phyloP scores from a whole-genome alignment of 2,113 vertebrate genomes.

The Indri indri region DNA sequence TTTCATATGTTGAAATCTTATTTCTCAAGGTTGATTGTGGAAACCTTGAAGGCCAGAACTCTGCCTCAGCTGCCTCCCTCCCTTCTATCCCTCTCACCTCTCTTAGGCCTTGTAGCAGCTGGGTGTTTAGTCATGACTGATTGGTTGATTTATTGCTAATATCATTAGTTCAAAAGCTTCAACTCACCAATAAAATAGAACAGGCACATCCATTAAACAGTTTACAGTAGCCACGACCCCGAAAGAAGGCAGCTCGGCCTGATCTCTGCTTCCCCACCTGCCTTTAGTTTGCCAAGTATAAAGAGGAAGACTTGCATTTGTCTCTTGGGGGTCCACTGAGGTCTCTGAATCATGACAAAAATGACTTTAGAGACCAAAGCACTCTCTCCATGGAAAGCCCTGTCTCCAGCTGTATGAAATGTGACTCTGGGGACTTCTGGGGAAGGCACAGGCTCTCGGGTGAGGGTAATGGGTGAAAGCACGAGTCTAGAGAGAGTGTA shows the following conservation, averaged over 20 bases:
- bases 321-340: not conserved
- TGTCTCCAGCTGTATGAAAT: not conserved
- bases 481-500: not conserved
- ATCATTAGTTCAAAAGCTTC: not conserved
- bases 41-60: not conserved
- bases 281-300: not conserved
- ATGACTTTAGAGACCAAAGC: not conserved
- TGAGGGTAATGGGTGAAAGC: not conserved
- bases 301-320: not conserved
- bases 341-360: not conserved
- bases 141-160: not conserved
- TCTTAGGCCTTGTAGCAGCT: not conserved
- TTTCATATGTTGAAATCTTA: not conserved
- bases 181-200: not conserved
- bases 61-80: not conserved
- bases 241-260: not conserved
- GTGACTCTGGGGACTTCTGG: not conserved
- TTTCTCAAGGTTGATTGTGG: not conserved
- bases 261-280: fast-evolving
- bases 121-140: not conserved
- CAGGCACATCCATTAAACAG: not conserved
- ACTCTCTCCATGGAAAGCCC: not conserved
- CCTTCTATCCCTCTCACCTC: not conserved
- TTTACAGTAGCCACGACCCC: not conserved
- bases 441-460: not conserved